Evolutionary conservation across 2,888 invertebrate genomes (phyloP).

Genomic region (Diabrotica balteata): DNA sequence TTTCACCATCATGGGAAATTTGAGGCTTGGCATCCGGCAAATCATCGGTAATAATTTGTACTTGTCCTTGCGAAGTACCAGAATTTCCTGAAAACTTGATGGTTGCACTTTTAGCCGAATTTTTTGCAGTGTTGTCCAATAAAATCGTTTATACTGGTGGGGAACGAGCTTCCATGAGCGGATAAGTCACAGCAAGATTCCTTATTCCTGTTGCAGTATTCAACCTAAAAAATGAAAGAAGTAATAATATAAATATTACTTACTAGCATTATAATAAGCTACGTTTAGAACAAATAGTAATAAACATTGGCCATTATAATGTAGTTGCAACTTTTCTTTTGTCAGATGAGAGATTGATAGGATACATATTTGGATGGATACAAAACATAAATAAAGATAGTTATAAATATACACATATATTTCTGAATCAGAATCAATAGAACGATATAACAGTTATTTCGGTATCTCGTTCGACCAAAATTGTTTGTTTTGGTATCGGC

Average conservation of each 20-base stretch:
- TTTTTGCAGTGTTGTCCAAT: constrained; percentile 49
- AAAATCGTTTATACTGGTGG: constrained; percentile 43
- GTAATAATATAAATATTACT: not conserved
- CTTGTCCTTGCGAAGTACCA: constrained; percentile 50
- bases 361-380: too few species aligned
- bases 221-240: constrained; percentile 29
- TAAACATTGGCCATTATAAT: too few species aligned
- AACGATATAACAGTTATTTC: too few species aligned
- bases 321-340: too few species aligned
- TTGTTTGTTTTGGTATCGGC: too few species aligned
- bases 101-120: constrained; percentile 45
- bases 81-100: constrained; percentile 47
- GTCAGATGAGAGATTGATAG: too few species aligned
- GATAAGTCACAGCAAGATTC: constrained; percentile 46
- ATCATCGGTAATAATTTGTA: constrained; percentile 44
- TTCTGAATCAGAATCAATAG: too few species aligned
- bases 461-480: too few species aligned
- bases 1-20: constrained; percentile 51
- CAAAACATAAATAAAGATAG: too few species aligned
- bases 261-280: too few species aligned
- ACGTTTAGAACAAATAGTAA: too few species aligned
- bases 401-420: too few species aligned
- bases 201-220: constrained; percentile 33
- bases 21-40: constrained; percentile 44
- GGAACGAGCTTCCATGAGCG: constrained; percentile 18